Percentiles rank a stretch among this genome's conserved stretches.
These are phyloP conservation scores for Vombatus ursinus DNA, from an alignment of 2,113 vertebrate genomes.

Conservation along the genomic window DNA sequence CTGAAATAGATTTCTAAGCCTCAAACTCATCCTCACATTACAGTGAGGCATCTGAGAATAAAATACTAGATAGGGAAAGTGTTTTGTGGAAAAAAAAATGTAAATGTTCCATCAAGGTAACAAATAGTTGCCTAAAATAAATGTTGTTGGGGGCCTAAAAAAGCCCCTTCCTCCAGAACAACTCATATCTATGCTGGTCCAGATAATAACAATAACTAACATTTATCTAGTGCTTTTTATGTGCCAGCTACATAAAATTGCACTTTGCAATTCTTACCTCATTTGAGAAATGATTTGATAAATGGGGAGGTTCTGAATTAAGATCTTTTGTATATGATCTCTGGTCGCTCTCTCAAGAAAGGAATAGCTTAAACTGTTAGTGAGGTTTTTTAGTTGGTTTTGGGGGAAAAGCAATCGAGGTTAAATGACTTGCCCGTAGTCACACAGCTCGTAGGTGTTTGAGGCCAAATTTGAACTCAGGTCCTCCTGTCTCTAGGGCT, in stretches of 20 bases:
- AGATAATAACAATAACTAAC: background rate
- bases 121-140: background rate
- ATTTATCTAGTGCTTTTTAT: background rate
- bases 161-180: background rate
- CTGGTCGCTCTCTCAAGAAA: background rate
- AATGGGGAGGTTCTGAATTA: background rate
- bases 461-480: no score
- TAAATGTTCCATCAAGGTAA: background rate
- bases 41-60: background rate
- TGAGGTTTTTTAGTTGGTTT: background rate
- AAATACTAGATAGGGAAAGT: background rate
- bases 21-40: background rate
- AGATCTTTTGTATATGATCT: background rate
- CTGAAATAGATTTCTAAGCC: background rate
- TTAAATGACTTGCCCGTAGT: background rate
- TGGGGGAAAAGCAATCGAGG: background rate
- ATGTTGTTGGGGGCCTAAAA: background rate
- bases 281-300: background rate
- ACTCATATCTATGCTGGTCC: background rate
- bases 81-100: background rate
- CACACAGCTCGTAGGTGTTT: background rate
- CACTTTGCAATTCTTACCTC: background rate
- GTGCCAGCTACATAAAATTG: background rate
- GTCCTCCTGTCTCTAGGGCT: background rate
- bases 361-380: background rate